Percentiles rank a stretch among this genome's conserved stretches.
These are phyloP conservation scores for Hecatera dysodea DNA, from an alignment of 2,888 invertebrate genomes.

Conservation along the genomic window DNA sequence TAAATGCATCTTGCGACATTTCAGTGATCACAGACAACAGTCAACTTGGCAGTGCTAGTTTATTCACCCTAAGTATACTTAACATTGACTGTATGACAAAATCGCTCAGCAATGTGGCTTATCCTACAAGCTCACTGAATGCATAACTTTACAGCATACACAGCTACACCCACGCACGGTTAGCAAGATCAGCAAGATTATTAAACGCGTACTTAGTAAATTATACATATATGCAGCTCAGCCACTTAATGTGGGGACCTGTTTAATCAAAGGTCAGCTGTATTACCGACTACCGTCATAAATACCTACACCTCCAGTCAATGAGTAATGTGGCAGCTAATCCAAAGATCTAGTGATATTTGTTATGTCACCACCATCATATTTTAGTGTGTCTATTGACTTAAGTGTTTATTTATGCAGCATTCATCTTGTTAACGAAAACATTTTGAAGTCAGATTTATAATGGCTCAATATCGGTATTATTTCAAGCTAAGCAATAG, in stretches of 20 bases:
- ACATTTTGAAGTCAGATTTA: neutral
- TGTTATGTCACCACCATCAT: slow-evolving; percentile 39
- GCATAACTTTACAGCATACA: slow-evolving; percentile 21
- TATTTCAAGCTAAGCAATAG: neutral
- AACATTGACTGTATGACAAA: slow-evolving; percentile 20
- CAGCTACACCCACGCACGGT: slow-evolving; percentile 46
- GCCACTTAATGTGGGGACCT: slow-evolving; percentile 42
- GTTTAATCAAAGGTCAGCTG: slow-evolving; percentile 61
- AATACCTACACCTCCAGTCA: slow-evolving; percentile 7
- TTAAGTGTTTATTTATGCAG: slow-evolving; percentile 19
- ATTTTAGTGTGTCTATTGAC: slow-evolving; percentile 10
- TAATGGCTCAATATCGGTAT: neutral
- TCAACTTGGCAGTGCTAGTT: neutral
- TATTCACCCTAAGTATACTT: neutral
- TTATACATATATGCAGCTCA: slow-evolving; percentile 48
- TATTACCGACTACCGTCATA: slow-evolving; percentile 22
- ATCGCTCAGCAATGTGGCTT: slow-evolving; percentile 27
- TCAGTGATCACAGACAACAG: neutral
- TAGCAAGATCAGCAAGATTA: slow-evolving; percentile 47
- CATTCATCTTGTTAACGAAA: slow-evolving; percentile 8
- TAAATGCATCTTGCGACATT: slow-evolving; percentile 17
- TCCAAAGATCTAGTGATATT: slow-evolving; percentile 34
- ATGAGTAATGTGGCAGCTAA: slow-evolving; percentile 35
- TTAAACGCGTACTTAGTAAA: slow-evolving; percentile 48
- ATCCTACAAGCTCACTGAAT: slow-evolving; percentile 21